Base-by-base conservation (phyloP, 2,113 vertebrate species). In the Anguilla rostrata region DNA sequence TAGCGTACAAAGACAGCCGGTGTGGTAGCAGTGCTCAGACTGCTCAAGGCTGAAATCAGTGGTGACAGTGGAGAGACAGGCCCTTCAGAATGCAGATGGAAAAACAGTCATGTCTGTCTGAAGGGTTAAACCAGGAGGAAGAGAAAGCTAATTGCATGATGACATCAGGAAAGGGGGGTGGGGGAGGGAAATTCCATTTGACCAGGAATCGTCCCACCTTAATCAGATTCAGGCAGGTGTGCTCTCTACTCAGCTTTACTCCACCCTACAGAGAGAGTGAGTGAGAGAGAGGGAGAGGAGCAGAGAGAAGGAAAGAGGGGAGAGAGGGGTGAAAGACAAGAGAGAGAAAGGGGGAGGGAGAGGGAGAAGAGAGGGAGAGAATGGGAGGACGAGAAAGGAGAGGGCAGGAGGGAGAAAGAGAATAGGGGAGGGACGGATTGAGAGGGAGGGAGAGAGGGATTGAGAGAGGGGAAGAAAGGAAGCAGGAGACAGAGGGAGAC, bases 171-270 rank as follows among this genome's bases (percentile, higher is more conserved):
- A 82, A 71, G 79, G 63, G 43, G 84, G 87, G 40, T 16, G 87
- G 84, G 84, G 60, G 39, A 34, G 85, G 85, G 86, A 89, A 63
- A 66, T 40, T 53, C 81, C 60, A 71, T 81, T 88, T 60, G 43
- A 79, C 63, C 81, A 29, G 39, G 39, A 90, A 56, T 87, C 89
- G 87, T 88, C 89, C 82, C 87, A 75, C 87, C 85, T 90, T 89
- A 89, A 90, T 90, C 56, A 89, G 84, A 78, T 34, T 84, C 41
- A 79, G 78, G 56, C 89, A 89, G 89, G 83, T 91, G 88, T 86
- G 78, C 84, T 82, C 56, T 60, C 87, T 71, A 86, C 86, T 78
- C 85, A 87, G 88, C 87, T 89, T 86, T 83, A 86, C 63, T 81
- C 78, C 84, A 71, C 26, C n/a, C 63, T 29, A 29, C 9, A n/a